Conservation (phyloP, 2,888 invertebrate genomes). For the Helicoverpa assulta region DNA sequence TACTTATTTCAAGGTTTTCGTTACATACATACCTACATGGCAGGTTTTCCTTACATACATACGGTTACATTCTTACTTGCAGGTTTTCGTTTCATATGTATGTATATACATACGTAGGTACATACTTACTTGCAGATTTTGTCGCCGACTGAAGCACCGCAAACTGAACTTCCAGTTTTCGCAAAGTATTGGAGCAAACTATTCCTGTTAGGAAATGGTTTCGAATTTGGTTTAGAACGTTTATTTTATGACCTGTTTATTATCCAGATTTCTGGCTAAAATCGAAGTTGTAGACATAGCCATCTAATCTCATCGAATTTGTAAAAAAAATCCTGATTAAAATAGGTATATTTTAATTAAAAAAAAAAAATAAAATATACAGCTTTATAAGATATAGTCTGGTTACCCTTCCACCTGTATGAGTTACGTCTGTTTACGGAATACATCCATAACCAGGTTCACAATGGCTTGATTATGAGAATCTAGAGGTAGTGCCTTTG, state of each 20-base stretch:
- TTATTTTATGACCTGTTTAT: no score
- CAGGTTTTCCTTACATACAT: background rate
- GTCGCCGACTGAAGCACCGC: constrained; percentile 12
- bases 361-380: no score
- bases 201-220: constrained; percentile 19
- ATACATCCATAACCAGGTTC: constrained; percentile 60
- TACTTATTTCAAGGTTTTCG: constrained; percentile 25
- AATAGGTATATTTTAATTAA: no score
- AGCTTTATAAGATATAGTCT: no score
- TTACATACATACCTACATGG: no score
- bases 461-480: constrained; percentile 73
- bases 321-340: no score
- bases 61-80: no score
- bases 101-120: constrained; percentile 19
- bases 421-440: constrained; percentile 20
- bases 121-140: constrained; percentile 31
- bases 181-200: background rate
- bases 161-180: constrained; percentile 29
- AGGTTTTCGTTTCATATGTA: constrained; percentile 15
- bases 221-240: background rate
- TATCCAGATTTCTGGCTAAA: no score
- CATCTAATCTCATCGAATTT: no score
- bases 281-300: no score
- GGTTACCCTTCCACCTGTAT: no score
- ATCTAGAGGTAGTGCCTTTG: constrained; percentile 67